Conservation (phyloP, 2,888 invertebrate species). For the Eupithecia subfuscata region DNA sequence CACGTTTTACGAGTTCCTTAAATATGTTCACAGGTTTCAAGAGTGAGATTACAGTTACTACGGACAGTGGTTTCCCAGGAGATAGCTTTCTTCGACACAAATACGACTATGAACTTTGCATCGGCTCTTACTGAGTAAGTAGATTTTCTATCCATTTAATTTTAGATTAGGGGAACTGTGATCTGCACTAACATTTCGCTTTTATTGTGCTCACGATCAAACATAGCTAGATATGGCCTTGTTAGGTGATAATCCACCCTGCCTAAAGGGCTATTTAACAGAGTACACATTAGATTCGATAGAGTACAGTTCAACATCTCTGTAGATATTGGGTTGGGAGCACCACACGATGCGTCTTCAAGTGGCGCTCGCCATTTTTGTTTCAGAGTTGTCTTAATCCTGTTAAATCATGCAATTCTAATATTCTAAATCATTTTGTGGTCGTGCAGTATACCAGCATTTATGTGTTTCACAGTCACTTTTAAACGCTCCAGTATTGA, state of each 20-base stretch:
- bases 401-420: no score
- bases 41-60: constrained; percentile 85
- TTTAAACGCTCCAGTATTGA: no score
- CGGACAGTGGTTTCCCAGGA: constrained; percentile 88
- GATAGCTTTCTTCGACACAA: constrained; percentile 89
- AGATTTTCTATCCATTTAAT: background rate
- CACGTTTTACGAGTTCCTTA: background rate
- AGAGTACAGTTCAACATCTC: background rate
- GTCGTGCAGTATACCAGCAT: no score
- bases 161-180: background rate
- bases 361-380: no score
- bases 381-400: no score
- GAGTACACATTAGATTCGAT: background rate
- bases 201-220: no score
- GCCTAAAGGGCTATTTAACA: background rate
- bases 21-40: constrained; percentile 71
- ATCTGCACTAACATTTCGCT: background rate
- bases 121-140: constrained; percentile 89
- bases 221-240: no score
- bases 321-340: no score
- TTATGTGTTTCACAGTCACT: no score
- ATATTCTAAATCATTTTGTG: no score
- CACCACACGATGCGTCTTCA: no score
- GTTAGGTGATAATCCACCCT: no score
- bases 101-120: constrained; percentile 87